These are phyloP conservation scores for Leptopilina clavipes DNA, from an alignment of 1,140 invertebrate species.

Conservation along the genomic window DNA sequence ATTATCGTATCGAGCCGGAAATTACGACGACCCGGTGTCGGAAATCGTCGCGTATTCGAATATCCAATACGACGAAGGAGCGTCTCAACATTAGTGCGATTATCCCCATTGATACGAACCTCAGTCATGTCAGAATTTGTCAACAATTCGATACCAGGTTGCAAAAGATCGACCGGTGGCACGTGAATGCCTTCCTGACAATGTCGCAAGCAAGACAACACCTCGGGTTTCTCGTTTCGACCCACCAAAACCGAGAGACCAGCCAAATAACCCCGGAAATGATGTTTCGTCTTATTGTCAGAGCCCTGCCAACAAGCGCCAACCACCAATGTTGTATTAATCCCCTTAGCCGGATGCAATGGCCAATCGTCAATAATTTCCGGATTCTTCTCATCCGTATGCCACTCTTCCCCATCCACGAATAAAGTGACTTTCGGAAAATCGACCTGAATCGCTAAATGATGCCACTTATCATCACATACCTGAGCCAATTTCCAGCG, in stretches of 20 bases:
- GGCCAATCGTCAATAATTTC: slow-evolving; percentile 99
- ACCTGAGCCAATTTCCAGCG: slow-evolving; percentile 93
- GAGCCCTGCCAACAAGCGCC: slow-evolving; percentile 99
- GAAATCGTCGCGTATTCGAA: slow-evolving; percentile 91
- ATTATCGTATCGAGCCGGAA: slow-evolving; percentile 88
- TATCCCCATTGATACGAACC: slow-evolving; percentile 92
- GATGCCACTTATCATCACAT: slow-evolving; percentile 99
- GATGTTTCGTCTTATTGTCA: slow-evolving; percentile 90
- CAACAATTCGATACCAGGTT: slow-evolving; percentile 83
- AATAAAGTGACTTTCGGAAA: slow-evolving; percentile 92
- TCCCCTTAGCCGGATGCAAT: slow-evolving; percentile 94
- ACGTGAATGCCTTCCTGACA: slow-evolving; percentile 89
- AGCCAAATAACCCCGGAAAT: slow-evolving; percentile 91
- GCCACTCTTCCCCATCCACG: slow-evolving; percentile 91
- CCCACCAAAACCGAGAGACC: slow-evolving; percentile 89
- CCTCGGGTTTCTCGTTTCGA: slow-evolving; percentile 85
- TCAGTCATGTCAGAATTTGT: slow-evolving; percentile 89
- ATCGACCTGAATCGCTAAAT: slow-evolving; percentile 94
- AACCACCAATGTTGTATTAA: slow-evolving; percentile 94
- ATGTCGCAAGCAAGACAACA: slow-evolving; percentile 88
- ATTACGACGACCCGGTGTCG: slow-evolving; percentile 93
- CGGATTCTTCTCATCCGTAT: slow-evolving; percentile 87
- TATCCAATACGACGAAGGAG: slow-evolving; percentile 92
- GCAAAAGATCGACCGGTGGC: slow-evolving; percentile 84
- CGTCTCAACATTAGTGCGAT: slow-evolving; percentile 91